Evolutionary conservation across 2,113 vertebrate genomes (phyloP).

Genomic region (Syrrhaptes paradoxus): DNA sequence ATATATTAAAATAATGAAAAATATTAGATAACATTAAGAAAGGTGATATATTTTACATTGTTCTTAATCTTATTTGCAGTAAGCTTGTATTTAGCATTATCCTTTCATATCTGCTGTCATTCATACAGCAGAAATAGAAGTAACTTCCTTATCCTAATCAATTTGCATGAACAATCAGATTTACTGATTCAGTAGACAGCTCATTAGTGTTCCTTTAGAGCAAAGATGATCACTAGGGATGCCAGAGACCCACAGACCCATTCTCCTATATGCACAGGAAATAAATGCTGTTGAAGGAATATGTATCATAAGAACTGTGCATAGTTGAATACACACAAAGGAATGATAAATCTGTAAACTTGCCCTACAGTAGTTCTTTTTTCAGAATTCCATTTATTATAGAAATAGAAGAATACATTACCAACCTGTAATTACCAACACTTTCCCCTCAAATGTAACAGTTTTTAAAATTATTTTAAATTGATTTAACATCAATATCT

Average conservation of each 20-base stretch:
- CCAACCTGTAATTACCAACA: neutral
- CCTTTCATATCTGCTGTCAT: constrained; percentile 2
- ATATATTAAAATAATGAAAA: neutral
- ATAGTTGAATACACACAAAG: neutral
- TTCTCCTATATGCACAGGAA: neutral
- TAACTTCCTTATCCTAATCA: constrained; percentile 39
- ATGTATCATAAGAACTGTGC: neutral
- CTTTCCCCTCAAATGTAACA: neutral
- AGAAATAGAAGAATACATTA: neutral
- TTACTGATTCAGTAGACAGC: constrained; percentile 44
- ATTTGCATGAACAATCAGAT: constrained; percentile 56
- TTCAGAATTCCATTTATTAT: neutral
- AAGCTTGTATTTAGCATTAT: neutral
- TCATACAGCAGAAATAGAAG: constrained; percentile 32
- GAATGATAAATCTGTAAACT: constrained; percentile 10
- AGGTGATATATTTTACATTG: neutral
- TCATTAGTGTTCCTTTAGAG: constrained; percentile 43
- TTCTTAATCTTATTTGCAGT: neutral
- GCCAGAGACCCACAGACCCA: neutral
- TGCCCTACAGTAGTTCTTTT: neutral
- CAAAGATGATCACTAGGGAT: constrained; percentile 8
- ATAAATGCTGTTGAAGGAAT: constrained; percentile 28
- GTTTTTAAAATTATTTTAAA: neutral
- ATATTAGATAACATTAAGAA: neutral
- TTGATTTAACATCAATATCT: neutral